These are phyloP conservation scores for Uropetala carovei DNA, from an alignment of 2,888 invertebrate species.

Conservation along the genomic window DNA sequence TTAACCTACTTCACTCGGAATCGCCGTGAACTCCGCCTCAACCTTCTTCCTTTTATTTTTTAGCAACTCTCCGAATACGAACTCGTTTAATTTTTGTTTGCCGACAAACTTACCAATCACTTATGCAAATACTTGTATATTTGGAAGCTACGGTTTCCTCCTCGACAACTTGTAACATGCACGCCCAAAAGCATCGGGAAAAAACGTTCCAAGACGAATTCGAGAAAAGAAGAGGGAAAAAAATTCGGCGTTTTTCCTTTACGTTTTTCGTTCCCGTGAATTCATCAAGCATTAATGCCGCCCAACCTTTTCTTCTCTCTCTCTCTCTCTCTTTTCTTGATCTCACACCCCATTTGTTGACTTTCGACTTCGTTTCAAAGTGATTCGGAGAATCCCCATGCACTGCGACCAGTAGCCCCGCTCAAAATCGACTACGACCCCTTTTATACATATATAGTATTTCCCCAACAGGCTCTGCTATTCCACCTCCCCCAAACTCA, in stretches of 20 bases:
- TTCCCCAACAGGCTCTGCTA: background rate
- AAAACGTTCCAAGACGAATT: background rate
- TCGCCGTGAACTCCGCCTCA: too few relatives aligned
- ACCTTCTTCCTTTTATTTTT: too few relatives aligned
- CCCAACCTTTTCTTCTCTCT: background rate
- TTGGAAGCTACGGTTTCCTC: too few relatives aligned
- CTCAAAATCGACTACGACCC: background rate
- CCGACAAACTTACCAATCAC: too few relatives aligned
- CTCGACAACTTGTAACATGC: too few relatives aligned
- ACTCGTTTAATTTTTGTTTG: too few relatives aligned
- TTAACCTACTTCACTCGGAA: too few relatives aligned
- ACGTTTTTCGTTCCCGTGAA: conserved; percentile 17
- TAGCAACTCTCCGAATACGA: too few relatives aligned
- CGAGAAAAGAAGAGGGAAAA: background rate
- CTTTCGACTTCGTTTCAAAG: conserved; percentile 39
- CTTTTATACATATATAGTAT: conserved; percentile 12
- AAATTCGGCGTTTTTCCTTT: background rate
- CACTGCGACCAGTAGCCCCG: background rate
- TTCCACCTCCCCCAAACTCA: background rate
- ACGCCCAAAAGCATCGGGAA: too few relatives aligned
- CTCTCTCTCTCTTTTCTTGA: conserved; percentile 39
- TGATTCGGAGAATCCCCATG: background rate
- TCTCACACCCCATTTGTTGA: conserved; percentile 28
- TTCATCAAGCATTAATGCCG: conserved; percentile 46
- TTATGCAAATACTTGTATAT: too few relatives aligned